Evolutionary conservation across 2,888 invertebrate species (phyloP), one percentile per base, ranked within the genome.

Genomic region (Galerucella calmariensis): DNA sequence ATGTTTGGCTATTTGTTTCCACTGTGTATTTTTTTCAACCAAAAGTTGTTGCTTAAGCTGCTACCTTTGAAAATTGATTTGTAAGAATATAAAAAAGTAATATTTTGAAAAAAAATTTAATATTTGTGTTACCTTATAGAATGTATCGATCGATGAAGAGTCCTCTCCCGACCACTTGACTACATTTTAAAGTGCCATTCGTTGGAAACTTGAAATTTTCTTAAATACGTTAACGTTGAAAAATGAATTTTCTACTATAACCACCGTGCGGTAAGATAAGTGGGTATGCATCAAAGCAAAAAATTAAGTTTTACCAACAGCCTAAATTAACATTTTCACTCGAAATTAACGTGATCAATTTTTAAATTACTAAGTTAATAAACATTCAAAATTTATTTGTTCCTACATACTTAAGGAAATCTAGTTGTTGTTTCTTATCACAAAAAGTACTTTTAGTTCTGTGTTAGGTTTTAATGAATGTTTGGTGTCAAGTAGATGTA

Each of bases 191-290:
- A 51, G 44, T 9, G 46, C 24, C 27, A 14, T 66, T 61, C 46
- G 62, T 27, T 16, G 53, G 41, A 20, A 65, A 53, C 53, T 70
- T 65, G 61, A 70, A 70, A 70, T 70, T 65, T 70, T 70, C 70
- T 20, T 70, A 65, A 70, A 63, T 70, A 56, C 44, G 70, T 70
- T 70, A 70, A 70, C 70, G 70, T 51, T 61, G 62, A 70, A 70
- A 70, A 70, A 70, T 70, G 51, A 70, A 70, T 70, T 70, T 70
- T 65, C 20, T 20, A 70, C 70, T 63, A 70, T 70, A 63, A 56
- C 20, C 56, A 20, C 10, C 56, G 62, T 35, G 62, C 48, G 53
- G 51, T 62, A 48, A 48, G 51, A 41, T 41, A 41, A 41, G 69
- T 69, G 46, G 48, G 61, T 27, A 69, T 51, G 14, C 61, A 48